Conservation (phyloP, 1,140 invertebrate species). For the Rhynchophorus ferrugineus region DNA sequence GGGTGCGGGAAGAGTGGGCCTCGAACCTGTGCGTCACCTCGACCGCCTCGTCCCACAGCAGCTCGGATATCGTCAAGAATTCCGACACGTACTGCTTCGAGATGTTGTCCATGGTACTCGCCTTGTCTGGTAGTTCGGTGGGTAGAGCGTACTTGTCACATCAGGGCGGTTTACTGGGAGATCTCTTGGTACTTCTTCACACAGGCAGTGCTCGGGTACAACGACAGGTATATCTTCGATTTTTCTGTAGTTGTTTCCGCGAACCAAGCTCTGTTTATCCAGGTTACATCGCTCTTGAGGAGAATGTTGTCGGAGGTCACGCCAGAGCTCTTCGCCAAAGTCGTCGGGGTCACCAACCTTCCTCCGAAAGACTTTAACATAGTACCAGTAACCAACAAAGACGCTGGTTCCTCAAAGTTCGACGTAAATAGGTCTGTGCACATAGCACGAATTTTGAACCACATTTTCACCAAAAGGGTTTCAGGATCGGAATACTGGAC, state of each 20-base stretch:
- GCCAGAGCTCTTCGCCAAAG: constrained; percentile 55
- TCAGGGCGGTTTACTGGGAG: constrained; percentile 73
- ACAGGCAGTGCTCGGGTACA: constrained; percentile 91
- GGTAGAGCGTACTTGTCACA: constrained; percentile 85
- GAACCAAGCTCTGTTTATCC: constrained; percentile 5
- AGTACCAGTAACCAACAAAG: constrained; percentile 45
- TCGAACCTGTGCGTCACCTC: constrained; percentile 30
- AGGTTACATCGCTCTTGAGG: constrained; percentile 69
- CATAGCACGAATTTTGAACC: too few relatives aligned
- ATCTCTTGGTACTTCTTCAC: constrained; percentile 82
- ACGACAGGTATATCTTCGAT: constrained; percentile 65
- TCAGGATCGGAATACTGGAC: constrained; percentile 63
- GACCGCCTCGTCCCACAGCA: constrained; percentile 28
- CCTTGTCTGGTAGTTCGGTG: constrained; percentile 86
- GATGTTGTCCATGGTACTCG: constrained; percentile 90
- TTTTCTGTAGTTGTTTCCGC: constrained; percentile 1
- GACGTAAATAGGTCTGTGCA: constrained; percentile 50
- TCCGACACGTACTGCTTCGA: constrained; percentile 95
- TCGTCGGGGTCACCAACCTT: constrained; percentile 59
- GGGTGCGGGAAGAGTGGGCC: constrained; percentile 87
- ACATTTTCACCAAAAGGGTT: too few relatives aligned
- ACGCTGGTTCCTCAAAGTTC: constrained; percentile 48
- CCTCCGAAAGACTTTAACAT: constrained; percentile 76
- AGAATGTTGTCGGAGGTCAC: constrained; percentile 80
- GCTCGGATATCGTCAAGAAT: constrained; percentile 44